These are phyloP conservation scores for Darwinula stevensoni DNA, from an alignment of 2,888 invertebrate genomes.

Conservation along the genomic window DNA sequence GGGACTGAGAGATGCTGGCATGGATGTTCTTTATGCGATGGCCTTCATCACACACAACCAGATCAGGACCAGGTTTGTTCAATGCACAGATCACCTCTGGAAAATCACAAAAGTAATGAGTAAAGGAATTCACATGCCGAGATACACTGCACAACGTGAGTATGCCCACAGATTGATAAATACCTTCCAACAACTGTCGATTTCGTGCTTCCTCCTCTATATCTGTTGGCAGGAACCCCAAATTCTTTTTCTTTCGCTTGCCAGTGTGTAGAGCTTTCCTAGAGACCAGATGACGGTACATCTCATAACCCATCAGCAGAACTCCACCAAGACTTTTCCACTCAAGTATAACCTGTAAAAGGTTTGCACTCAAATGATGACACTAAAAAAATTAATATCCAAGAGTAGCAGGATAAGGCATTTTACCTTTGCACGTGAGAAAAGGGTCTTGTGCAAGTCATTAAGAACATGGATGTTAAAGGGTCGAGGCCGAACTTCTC, in stretches of 20 bases:
- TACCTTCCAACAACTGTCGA: conserved; percentile 33
- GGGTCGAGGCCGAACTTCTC: conserved; percentile 39
- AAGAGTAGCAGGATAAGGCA: conserved; percentile 4
- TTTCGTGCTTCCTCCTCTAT: conserved; percentile 26
- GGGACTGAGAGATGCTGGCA: conserved; percentile 75
- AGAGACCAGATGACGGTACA: conserved; percentile 67
- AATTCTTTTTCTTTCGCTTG: neutral
- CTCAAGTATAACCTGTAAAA: conserved; percentile 22
- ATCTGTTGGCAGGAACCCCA: conserved; percentile 22
- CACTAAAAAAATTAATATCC: conserved; percentile 4
- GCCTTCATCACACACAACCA: conserved; percentile 85
- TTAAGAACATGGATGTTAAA: conserved; percentile 72
- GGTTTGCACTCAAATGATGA: neutral
- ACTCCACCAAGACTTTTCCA: conserved; percentile 77
- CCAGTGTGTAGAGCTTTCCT: conserved; percentile 16
- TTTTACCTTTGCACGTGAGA: conserved; percentile 58
- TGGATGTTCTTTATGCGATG: conserved; percentile 95
- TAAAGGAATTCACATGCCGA: conserved; percentile 4
- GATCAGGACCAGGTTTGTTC: conserved; percentile 68
- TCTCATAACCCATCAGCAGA: conserved; percentile 81
- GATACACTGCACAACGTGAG: neutral
- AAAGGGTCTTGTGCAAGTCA: conserved; percentile 71
- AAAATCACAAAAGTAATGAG: conserved; percentile 12
- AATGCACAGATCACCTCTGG: conserved; percentile 50
- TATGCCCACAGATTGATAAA: neutral